Conservation (phyloP, 2,113 vertebrate genomes). For the Monarcha castaneiventris region DNA sequence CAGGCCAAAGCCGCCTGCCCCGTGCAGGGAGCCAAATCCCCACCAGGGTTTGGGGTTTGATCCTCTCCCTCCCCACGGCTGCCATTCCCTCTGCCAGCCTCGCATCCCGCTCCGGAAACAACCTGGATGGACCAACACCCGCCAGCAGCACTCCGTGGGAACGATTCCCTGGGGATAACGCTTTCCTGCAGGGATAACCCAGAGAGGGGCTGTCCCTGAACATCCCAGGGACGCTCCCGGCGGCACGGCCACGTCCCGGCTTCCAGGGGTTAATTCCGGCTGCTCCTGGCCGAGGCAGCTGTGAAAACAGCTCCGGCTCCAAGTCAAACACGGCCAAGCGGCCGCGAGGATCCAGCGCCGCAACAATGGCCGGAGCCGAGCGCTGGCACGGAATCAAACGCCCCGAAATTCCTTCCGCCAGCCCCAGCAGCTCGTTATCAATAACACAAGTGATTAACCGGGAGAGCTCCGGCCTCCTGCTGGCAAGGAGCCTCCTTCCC, state of each 20-base stretch:
- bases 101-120: accelerated
- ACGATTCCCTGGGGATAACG: accelerated
- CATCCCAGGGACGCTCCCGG: background rate
- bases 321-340: constrained; percentile 52
- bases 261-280: background rate
- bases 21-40: accelerated
- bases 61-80: accelerated
- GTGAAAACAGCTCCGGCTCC: constrained; percentile 61
- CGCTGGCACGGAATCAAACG: background rate
- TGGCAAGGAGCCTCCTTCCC: background rate
- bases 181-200: background rate
- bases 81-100: background rate
- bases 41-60: background rate
- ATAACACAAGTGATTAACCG: background rate
- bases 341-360: background rate
- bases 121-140: accelerated
- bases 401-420: background rate
- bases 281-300: constrained; percentile 28
- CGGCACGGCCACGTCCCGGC: background rate
- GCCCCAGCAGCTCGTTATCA: background rate
- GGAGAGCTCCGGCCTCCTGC: background rate
- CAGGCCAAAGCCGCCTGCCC: background rate
- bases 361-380: constrained; percentile 14
- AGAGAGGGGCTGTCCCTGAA: background rate
- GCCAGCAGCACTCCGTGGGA: background rate